Conservation (phyloP, 2,888 invertebrate species). For the Odontocerum albicorne region DNA sequence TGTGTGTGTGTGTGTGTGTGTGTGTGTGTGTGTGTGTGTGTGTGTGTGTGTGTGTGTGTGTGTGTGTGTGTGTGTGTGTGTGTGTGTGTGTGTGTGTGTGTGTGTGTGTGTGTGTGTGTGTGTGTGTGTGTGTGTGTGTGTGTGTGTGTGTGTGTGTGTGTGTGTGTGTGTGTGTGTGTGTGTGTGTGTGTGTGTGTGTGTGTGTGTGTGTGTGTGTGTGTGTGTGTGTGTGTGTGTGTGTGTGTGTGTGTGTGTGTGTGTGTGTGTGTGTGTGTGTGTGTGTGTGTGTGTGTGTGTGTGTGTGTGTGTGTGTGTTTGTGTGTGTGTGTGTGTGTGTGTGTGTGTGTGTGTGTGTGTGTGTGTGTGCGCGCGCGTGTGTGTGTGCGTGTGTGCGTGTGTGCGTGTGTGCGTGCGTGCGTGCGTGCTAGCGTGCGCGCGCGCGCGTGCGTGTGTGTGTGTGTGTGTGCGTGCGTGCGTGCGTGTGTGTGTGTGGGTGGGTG, state of each 20-base stretch:
- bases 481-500: not conserved
- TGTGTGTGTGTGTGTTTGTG: not conserved
- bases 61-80: not conserved
- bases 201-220: not conserved
- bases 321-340: not conserved
- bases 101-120: not conserved
- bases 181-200: not conserved
- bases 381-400: not conserved
- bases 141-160: not conserved
- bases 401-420: not conserved
- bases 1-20: not conserved
- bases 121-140: slow-evolving; percentile 1
- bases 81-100: not conserved
- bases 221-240: not conserved
- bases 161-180: not conserved
- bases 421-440: not conserved
- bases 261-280: not conserved
- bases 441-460: not conserved
- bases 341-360: not conserved
- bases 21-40: not conserved
- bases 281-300: not conserved
- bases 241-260: not conserved
- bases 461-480: not conserved
- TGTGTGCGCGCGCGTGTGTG: not conserved
- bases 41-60: not conserved